These are phyloP conservation scores for Eupeodes luniger DNA, from an alignment of 2,888 invertebrate genomes.

Conservation along the genomic window DNA sequence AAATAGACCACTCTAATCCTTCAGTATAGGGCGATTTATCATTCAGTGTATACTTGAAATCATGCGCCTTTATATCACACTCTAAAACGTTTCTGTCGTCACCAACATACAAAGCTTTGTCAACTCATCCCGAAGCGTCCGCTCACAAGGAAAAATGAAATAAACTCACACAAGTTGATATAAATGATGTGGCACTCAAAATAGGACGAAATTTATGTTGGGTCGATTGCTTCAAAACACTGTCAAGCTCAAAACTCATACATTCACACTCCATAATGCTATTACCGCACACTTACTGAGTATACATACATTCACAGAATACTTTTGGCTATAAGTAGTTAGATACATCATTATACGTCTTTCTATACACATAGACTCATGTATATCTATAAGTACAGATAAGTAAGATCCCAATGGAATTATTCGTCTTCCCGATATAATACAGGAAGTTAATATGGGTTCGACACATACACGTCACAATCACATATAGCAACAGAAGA, in stretches of 20 bases:
- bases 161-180: constrained; percentile 71
- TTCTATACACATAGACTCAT: not conserved
- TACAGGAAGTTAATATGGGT: constrained; percentile 47
- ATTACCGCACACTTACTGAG: constrained; percentile 59
- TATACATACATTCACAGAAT: constrained; percentile 24
- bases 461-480: constrained; percentile 26
- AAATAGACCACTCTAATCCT: constrained; percentile 48
- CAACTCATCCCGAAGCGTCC: constrained; percentile 36
- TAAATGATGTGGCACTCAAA: constrained; percentile 71
- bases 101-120: constrained; percentile 44
- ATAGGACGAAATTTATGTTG: constrained; percentile 32
- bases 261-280: constrained; percentile 64
- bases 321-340: constrained; percentile 62
- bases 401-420: constrained; percentile 39
- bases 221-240: constrained; percentile 50
- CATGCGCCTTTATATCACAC: constrained; percentile 4
- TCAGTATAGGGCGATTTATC: constrained; percentile 59
- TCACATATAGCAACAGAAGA: not conserved
- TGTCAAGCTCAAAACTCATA: constrained; percentile 30
- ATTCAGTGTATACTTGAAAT: constrained; percentile 48
- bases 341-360: constrained; percentile 24
- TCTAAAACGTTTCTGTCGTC: constrained; percentile 63
- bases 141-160: constrained; percentile 28
- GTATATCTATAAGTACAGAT: not conserved
- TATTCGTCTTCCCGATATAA: constrained; percentile 32